These are phyloP conservation scores for Griposia aprilina DNA, from an alignment of 2,888 invertebrate species.

Conservation along the genomic window DNA sequence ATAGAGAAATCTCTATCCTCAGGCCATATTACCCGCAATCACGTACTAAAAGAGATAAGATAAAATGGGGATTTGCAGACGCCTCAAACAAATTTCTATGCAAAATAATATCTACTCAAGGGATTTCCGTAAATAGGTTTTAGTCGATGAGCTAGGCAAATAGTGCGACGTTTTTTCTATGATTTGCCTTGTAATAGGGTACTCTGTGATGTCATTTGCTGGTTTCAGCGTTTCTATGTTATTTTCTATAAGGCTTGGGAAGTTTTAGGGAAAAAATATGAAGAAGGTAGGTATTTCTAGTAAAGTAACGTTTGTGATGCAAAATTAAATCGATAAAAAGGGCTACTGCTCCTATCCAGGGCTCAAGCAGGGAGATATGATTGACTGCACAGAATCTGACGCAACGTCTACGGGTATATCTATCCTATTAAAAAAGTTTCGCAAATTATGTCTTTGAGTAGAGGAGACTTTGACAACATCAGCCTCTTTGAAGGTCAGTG, in stretches of 20 bases:
- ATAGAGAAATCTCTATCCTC: slow-evolving; percentile 40
- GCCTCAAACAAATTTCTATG: slow-evolving; percentile 67
- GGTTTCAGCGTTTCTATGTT: neutral
- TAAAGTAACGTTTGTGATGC: neutral
- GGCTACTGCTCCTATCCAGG: neutral
- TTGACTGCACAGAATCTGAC: slow-evolving; percentile 17
- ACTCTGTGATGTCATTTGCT: slow-evolving; percentile 10
- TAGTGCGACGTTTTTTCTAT: slow-evolving; percentile 41
- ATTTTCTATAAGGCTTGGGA: slow-evolving; percentile 1
- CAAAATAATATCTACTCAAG: slow-evolving; percentile 66
- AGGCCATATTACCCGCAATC: slow-evolving; percentile 60
- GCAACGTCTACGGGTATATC: slow-evolving; percentile 21
- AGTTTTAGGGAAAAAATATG: neutral
- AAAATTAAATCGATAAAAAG: neutral
- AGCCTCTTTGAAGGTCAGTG: slow-evolving; percentile 44
- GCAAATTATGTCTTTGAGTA: slow-evolving; percentile 30
- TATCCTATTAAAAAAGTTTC: slow-evolving; percentile 43
- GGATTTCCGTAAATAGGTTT: slow-evolving; percentile 66
- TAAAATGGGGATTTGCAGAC: slow-evolving; percentile 58
- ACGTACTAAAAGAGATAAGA: slow-evolving; percentile 64
- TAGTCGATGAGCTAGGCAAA: slow-evolving; percentile 59
- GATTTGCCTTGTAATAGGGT: slow-evolving; percentile 25
- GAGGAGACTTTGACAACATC: slow-evolving; percentile 44
- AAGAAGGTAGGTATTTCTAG: neutral
- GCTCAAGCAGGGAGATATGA: neutral